A percentile compares a stretch with the other conserved stretches of the same genome.
Conservation (phyloP, 2,888 invertebrate species). For the Emesis russula region DNA sequence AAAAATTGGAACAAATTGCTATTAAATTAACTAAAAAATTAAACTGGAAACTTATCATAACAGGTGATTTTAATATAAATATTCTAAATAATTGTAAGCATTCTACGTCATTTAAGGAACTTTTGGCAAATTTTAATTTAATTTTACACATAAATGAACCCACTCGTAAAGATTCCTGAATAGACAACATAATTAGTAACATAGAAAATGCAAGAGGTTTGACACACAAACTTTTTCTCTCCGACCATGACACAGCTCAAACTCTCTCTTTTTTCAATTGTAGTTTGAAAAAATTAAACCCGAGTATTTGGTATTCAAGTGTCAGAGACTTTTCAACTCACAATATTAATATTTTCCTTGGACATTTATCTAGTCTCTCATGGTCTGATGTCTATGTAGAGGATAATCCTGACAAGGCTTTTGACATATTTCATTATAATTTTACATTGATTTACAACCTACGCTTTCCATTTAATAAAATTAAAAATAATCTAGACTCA, state of each 20-base stretch:
- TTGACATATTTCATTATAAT: background rate
- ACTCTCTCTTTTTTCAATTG: background rate
- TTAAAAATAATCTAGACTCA: too few species aligned
- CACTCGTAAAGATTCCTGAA: background rate
- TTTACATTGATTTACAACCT: background rate
- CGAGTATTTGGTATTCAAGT: background rate
- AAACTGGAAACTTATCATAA: background rate
- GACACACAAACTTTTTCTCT: constrained; percentile 6
- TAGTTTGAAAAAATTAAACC: too few species aligned
- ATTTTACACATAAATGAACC: constrained; percentile 3
- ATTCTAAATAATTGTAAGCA: background rate
- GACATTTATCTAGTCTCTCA: background rate
- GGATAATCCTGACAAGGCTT: background rate
- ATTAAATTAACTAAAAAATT: too few species aligned
- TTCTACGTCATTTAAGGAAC: background rate
- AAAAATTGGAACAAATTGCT: background rate
- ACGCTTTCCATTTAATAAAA: too few species aligned
- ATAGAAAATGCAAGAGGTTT: background rate
- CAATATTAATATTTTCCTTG: background rate
- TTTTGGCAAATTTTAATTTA: background rate
- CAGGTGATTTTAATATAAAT: constrained; percentile 2
- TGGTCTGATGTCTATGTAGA: background rate
- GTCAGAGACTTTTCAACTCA: background rate
- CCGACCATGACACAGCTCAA: background rate
- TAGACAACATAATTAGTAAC: background rate